Evolutionary conservation across 2,797 vertebrate species (phyloP).

Genomic region (Tauraco hartlaubi): DNA sequence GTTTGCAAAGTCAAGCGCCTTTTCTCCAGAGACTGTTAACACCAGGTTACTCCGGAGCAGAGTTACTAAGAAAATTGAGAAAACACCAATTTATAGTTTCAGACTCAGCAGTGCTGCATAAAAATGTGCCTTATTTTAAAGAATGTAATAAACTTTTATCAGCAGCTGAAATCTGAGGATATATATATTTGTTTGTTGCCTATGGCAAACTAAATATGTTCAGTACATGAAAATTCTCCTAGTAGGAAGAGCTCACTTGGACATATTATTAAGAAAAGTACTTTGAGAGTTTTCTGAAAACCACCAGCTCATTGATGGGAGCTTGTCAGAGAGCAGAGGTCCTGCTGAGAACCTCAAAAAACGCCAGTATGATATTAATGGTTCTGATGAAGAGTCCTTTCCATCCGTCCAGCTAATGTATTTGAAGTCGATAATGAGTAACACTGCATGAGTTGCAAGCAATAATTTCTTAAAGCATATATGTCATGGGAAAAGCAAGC

Average conservation of each 20-base stretch:
- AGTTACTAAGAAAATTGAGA: not conserved
- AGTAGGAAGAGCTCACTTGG: not conserved
- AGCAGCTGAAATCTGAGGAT: not conserved
- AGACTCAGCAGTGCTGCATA: not conserved
- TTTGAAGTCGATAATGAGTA: conserved; percentile 70
- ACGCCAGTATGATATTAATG: not conserved
- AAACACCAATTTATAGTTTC: not conserved
- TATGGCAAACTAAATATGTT: not conserved
- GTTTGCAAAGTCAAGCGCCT: not conserved
- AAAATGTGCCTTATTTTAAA: not conserved
- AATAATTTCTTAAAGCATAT: conserved; percentile 72
- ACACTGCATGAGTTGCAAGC: conserved; percentile 35
- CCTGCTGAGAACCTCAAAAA: conserved; percentile 3
- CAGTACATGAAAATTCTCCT: not conserved
- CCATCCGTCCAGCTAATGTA: conserved; percentile 39
- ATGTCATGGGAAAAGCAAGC: conserved; percentile 65
- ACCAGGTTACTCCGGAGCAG: not conserved
- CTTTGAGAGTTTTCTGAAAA: not conserved
- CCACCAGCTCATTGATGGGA: not conserved
- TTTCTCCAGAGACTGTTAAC: not conserved
- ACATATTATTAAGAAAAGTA: not conserved
- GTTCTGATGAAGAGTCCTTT: conserved; percentile 23
- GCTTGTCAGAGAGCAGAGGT: conserved; percentile 17
- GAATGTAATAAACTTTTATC: not conserved
- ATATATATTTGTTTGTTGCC: not conserved